Base-by-base conservation (phyloP, 2,113 vertebrate genomes). In the Anolis carolinensis region DNA sequence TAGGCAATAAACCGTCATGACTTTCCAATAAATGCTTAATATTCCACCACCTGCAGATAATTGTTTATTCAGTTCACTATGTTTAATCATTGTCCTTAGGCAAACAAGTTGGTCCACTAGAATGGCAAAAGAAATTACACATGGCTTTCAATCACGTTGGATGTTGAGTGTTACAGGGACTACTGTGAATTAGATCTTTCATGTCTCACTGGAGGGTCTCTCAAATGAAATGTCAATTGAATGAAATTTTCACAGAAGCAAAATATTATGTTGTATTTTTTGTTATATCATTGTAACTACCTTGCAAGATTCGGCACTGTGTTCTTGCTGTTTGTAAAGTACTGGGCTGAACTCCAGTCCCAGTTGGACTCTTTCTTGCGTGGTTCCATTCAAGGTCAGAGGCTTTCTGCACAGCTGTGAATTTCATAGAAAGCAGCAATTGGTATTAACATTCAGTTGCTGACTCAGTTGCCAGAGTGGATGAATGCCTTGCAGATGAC, bases 341-440 rank as follows among this genome's bases (percentile, higher is more conserved):
- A 9, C 27, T 81, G 79, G 83, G 74, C 83, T 84, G 21, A 50
- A 68, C 44, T 84, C 62, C 74, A 84, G 21, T 52, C 44, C 36
- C 83, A 84, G 83, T 74, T 84, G 83, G 74, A 68, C 73, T 68
- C 59, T 84, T 34, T 68, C 59, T 84, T 34, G 39, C 62, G 34
- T 76, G 82, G 48, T 23, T 21, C 7, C 55, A 34, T n/a, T 76
- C 11, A 25, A 76, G 72, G 73, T 84, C 82, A 76, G 82, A 84
- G n/a, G 23, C 73, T 50, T 82, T 77, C 67, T 59, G 44, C 65
- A 52, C 50, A 84, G 74, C 83, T 84, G 83, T 52, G 65, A 27
- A 62, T 77, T 84, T 84, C 74, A 76, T 52, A 77, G 74, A 84
- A 77, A 84, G 83, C 83, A 52, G 65, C 13, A 39, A 52, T 84